Percentiles rank a stretch among this genome's conserved stretches.
phyloP scores from a whole-genome alignment of 2,888 invertebrate genomes.

The Alentia gelatinosa region DNA sequence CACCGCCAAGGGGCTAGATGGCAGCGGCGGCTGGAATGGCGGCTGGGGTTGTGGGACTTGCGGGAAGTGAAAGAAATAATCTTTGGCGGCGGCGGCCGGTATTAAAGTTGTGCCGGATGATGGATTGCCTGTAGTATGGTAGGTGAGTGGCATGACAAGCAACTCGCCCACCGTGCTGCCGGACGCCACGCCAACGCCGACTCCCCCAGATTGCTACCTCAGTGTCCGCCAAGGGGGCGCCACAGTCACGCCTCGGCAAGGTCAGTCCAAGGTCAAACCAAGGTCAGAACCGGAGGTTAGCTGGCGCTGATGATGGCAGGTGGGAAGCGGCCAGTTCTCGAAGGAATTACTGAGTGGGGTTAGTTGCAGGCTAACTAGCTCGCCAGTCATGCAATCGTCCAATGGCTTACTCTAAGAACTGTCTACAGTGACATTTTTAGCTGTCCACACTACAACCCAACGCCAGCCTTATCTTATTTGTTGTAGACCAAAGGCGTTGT shows the following conservation, averaged over 20 bases:
- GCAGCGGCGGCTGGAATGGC: background rate
- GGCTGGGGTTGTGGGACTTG: background rate
- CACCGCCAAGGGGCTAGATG: background rate
- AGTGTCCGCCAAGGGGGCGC: background rate
- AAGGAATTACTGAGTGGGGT: background rate
- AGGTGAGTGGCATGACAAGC: slow-evolving; percentile 42
- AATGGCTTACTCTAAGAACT: background rate
- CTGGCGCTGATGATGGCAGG: background rate
- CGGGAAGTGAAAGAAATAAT: slow-evolving; percentile 14
- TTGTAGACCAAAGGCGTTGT: background rate
- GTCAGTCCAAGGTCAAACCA: slow-evolving; percentile 11
- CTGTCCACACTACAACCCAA: background rate
- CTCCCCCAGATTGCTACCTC: background rate
- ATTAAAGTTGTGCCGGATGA: slow-evolving; percentile 36
- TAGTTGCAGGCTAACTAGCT: background rate
- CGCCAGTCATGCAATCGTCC: background rate
- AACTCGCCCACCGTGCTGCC: background rate
- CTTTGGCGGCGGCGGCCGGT: background rate
- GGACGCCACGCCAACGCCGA: background rate
- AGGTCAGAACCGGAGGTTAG: background rate
- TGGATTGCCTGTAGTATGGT: slow-evolving; percentile 7
- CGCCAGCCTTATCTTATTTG: background rate
- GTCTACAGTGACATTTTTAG: background rate
- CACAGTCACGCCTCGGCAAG: background rate
- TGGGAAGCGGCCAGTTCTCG: background rate